phyloP scores from a whole-genome alignment of 2,888 invertebrate genomes.

The Proisotoma minuta region DNA sequence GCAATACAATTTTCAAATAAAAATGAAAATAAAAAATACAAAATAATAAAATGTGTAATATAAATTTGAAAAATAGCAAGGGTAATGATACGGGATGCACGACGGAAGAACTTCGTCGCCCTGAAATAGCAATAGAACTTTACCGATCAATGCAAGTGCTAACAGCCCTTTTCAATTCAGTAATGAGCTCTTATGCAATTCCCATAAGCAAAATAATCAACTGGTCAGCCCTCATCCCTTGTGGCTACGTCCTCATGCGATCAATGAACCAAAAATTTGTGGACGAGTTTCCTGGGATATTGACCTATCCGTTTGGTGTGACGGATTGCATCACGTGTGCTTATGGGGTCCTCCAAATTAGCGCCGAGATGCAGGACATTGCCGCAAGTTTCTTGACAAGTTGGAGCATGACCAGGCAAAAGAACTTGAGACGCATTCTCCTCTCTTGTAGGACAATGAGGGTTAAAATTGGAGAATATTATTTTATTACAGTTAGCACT shows the following conservation, averaged over 20 bases:
- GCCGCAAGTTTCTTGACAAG: constrained; percentile 22
- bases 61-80: too few species aligned
- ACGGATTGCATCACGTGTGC: constrained; percentile 18
- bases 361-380: constrained; percentile 25
- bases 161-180: constrained; percentile 22
- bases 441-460: constrained; percentile 25
- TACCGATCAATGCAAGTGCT: constrained; percentile 28
- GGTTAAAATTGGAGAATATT: constrained; percentile 23
- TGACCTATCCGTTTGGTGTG: constrained; percentile 25
- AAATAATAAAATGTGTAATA: too few species aligned
- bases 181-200: constrained; percentile 25
- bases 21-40: too few species aligned
- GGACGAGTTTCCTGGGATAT: constrained; percentile 32
- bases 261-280: constrained; percentile 28
- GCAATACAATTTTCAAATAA: neutral
- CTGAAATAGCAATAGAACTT: constrained; percentile 12
- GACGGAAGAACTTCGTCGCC: constrained; percentile 14
- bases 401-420: constrained; percentile 26
- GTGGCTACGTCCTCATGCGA: constrained; percentile 25
- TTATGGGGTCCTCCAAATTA: constrained; percentile 12
- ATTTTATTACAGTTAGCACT: constrained; percentile 26
- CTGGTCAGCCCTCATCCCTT: constrained; percentile 18
- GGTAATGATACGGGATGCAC: constrained; percentile 26
- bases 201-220: constrained; percentile 20
- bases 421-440: constrained; percentile 18